These are phyloP conservation scores for Caerostris extrusa DNA, from an alignment of 1,140 invertebrate species.

Conservation along the genomic window DNA sequence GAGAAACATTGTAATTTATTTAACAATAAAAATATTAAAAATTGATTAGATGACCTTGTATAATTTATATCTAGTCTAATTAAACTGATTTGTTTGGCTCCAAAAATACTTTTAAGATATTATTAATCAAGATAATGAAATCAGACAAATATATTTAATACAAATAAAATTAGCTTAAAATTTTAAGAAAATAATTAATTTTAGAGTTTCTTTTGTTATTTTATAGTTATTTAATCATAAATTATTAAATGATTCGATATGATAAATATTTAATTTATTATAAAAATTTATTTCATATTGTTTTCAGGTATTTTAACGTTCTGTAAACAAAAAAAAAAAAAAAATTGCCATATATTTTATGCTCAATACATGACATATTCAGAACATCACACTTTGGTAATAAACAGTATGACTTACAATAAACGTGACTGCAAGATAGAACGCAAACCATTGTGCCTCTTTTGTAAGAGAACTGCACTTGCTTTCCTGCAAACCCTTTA, in stretches of 20 bases:
- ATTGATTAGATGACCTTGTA: too few relatives aligned
- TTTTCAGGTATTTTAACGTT: too few relatives aligned
- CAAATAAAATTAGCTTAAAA: not conserved
- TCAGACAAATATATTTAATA: not conserved
- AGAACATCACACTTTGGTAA: not conserved
- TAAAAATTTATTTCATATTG: too few relatives aligned
- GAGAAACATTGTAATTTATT: too few relatives aligned
- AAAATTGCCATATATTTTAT: too few relatives aligned
- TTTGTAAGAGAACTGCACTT: not conserved
- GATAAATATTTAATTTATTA: not conserved
- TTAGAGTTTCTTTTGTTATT: not conserved
- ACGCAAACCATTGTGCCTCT: not conserved
- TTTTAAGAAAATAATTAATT: not conserved
- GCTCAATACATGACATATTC: too few relatives aligned
- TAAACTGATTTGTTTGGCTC: too few relatives aligned
- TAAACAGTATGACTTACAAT: not conserved
- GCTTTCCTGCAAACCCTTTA: not conserved
- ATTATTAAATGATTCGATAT: not conserved
- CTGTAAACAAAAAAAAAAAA: too few relatives aligned
- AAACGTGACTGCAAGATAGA: not conserved
- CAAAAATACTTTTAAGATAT: too few relatives aligned
- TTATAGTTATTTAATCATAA: not conserved
- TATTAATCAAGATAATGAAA: not conserved
- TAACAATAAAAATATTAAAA: too few relatives aligned
- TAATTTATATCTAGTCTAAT: too few relatives aligned